Percentiles rank a stretch among this genome's conserved stretches.
Evolutionary conservation across 2,888 invertebrate genomes (phyloP).

Genomic region (Trachelus tabidus): DNA sequence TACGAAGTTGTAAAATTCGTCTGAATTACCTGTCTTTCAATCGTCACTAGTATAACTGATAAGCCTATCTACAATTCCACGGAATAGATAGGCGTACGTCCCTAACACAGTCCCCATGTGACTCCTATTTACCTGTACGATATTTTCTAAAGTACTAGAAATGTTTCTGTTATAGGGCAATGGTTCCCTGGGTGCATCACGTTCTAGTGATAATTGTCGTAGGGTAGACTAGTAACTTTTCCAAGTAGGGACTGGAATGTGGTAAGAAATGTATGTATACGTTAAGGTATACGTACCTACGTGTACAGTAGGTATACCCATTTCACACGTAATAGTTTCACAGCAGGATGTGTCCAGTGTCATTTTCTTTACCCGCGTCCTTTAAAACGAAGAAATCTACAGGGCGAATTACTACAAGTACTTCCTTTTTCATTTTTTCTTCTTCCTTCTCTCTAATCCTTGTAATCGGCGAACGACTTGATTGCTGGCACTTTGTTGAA

Average conservation of each 20-base stretch:
- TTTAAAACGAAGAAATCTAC: not conserved
- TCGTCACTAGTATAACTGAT: not conserved
- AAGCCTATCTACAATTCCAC: not conserved
- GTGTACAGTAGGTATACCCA: not conserved
- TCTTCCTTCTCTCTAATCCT: not conserved
- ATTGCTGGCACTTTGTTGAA: not conserved
- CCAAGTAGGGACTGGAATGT: slow-evolving; percentile 19
- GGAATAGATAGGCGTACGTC: not conserved
- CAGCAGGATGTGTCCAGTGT: not conserved
- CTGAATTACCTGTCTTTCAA: not conserved
- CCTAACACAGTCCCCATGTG: not conserved
- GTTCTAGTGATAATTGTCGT: not conserved
- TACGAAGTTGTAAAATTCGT: not conserved
- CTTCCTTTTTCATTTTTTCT: not conserved
- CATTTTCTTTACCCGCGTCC: not conserved
- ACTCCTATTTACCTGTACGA: not conserved
- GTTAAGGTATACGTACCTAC: not conserved
- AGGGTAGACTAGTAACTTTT: slow-evolving; percentile 6
- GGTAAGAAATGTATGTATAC: slow-evolving; percentile 3
- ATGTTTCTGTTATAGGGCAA: not conserved
- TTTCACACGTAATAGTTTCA: not conserved
- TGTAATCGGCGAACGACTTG: not conserved
- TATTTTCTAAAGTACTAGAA: not conserved
- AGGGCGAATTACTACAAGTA: not conserved
- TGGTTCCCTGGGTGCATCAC: slow-evolving; percentile 1